These are phyloP conservation scores for Thryonomys swinderianus DNA, from an alignment of 2,113 vertebrate species.

Conservation along the genomic window DNA sequence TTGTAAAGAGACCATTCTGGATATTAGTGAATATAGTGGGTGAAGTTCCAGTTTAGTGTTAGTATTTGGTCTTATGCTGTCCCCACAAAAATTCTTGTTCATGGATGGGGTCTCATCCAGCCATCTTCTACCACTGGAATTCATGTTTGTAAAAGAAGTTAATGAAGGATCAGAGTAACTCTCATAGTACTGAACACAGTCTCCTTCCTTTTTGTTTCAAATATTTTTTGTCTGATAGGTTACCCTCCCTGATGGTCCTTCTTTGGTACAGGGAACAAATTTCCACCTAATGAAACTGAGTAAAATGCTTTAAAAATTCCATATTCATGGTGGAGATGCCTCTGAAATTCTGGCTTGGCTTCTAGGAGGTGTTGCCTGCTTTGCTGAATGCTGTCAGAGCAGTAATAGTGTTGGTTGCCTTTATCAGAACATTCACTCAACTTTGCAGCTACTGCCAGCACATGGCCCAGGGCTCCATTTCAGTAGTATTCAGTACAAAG, in stretches of 20 bases:
- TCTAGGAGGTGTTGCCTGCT: not conserved
- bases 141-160: not conserved
- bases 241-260: not conserved
- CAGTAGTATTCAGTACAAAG: not conserved
- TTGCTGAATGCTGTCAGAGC: not conserved
- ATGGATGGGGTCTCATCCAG: not conserved
- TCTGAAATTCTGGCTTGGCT: constrained; percentile 22
- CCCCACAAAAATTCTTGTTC: not conserved
- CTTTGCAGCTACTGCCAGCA: not conserved
- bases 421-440: not conserved
- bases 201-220: not conserved
- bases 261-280: not conserved
- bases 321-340: not conserved
- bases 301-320: not conserved
- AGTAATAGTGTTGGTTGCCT: not conserved
- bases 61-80: not conserved
- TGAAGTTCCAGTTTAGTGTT: not conserved
- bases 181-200: not conserved
- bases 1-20: not conserved
- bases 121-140: not conserved
- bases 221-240: not conserved
- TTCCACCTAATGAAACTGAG: not conserved
- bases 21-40: not conserved
- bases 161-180: not conserved
- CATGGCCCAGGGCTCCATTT: not conserved